These are phyloP conservation scores for Idaea straminata DNA, from an alignment of 2,888 invertebrate genomes.

Conservation along the genomic window DNA sequence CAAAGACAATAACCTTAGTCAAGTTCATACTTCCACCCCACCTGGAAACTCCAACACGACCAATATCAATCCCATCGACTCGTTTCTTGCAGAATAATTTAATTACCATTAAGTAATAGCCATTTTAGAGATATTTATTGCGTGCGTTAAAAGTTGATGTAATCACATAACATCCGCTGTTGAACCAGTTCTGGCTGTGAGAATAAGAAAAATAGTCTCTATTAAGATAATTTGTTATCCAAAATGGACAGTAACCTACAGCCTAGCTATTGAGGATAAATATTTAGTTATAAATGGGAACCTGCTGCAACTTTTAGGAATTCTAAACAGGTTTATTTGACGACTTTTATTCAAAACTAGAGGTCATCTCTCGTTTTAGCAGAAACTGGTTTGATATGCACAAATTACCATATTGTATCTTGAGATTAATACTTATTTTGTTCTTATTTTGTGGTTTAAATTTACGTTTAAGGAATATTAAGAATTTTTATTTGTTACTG, in stretches of 20 bases:
- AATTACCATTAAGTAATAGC: not conserved
- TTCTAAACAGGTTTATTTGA: constrained; percentile 58
- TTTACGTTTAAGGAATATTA: constrained; percentile 6
- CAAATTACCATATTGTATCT: constrained; percentile 6
- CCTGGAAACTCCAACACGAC: constrained; percentile 30
- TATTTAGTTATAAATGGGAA: constrained; percentile 39
- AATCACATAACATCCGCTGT: constrained; percentile 9
- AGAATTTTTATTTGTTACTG: not conserved
- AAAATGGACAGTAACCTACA: not conserved
- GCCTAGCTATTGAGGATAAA: constrained; percentile 4
- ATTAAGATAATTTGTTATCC: constrained; percentile 4
- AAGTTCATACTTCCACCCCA: constrained; percentile 26
- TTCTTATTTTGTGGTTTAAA: constrained; percentile 8
- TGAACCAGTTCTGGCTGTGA: not conserved
- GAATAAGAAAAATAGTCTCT: constrained; percentile 7
- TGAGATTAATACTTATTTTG: constrained; percentile 7
- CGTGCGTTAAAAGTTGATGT: not conserved
- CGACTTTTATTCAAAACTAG: constrained; percentile 43
- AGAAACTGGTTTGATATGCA: constrained; percentile 17
- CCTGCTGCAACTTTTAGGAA: constrained; percentile 42
- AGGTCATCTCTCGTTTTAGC: constrained; percentile 38
- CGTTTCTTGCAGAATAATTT: constrained; percentile 62
- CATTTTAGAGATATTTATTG: not conserved
- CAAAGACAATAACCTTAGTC: constrained; percentile 38
- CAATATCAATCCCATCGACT: constrained; percentile 59